Percentiles rank a stretch among this genome's conserved stretches.
These are phyloP conservation scores for Octopus sinensis DNA, from an alignment of 1,140 invertebrate species.

Conservation along the genomic window DNA sequence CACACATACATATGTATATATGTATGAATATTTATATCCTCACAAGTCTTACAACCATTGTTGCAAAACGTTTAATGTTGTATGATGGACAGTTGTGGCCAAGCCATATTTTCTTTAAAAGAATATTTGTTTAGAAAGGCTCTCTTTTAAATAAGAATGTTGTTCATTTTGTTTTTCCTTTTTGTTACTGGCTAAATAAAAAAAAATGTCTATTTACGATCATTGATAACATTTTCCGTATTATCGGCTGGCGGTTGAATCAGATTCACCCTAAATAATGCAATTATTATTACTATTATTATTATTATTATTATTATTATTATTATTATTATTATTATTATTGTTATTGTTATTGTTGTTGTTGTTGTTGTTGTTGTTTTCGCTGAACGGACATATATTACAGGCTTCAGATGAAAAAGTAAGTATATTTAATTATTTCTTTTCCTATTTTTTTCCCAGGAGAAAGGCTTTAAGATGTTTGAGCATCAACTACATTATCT, in stretches of 20 bases:
- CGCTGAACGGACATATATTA: not conserved
- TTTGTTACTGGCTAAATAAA: not conserved
- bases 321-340: not conserved
- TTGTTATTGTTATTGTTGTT: not conserved
- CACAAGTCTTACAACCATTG: not conserved
- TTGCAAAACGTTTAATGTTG: not conserved
- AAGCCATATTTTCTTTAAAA: not conserved
- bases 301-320: constrained; percentile 5
- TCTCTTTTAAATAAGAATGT: not conserved
- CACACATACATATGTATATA: not conserved
- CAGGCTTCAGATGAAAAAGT: no score
- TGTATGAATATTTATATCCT: not conserved
- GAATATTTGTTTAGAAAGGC: not conserved
- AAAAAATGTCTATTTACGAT: no score
- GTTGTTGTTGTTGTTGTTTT: not conserved
- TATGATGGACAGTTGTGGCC: not conserved
- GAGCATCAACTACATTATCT: no score
- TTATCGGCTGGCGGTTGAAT: not conserved
- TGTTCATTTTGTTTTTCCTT: not conserved
- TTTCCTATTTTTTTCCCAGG: no score
- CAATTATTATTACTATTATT: not conserved
- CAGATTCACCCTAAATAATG: not conserved
- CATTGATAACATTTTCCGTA: no score
- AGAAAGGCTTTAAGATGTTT: no score
- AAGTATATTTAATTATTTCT: no score